Evolutionary conservation across 2,888 invertebrate genomes (phyloP).

Genomic region (Nomada flava): DNA sequence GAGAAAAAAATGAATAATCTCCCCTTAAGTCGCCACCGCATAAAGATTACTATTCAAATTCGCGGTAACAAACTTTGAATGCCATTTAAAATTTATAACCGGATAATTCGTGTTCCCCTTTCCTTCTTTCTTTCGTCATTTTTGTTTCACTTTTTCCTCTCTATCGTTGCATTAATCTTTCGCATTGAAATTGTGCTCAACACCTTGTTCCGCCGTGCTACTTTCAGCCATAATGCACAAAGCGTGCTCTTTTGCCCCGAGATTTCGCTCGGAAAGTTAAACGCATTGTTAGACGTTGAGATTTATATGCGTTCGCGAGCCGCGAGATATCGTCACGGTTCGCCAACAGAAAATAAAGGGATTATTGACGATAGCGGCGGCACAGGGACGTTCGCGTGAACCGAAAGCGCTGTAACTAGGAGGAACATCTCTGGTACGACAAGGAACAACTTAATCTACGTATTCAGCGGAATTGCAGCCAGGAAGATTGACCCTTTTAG

Average conservation of each 20-base stretch:
- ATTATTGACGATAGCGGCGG: background rate
- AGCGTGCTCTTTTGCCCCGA: background rate
- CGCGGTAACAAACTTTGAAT: background rate
- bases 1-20: background rate
- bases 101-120: background rate
- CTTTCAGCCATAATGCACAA: background rate
- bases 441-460: slow-evolving; percentile 8
- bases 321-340: too few relatives aligned
- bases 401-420: background rate
- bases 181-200: background rate
- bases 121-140: background rate
- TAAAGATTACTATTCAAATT: background rate
- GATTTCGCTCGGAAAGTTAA: background rate
- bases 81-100: background rate
- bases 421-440: background rate
- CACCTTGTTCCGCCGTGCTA: background rate
- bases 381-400: background rate
- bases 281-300: background rate
- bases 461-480: slow-evolving; percentile 12
- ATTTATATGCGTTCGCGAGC: background rate
- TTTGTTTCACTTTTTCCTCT: background rate
- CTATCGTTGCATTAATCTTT: background rate
- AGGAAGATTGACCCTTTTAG: slow-evolving; percentile 14
- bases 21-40: too few relatives aligned
- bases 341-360: background rate